Evolutionary conservation across 2,888 invertebrate genomes (phyloP).

Genomic region (Lasioglossum lativentre): DNA sequence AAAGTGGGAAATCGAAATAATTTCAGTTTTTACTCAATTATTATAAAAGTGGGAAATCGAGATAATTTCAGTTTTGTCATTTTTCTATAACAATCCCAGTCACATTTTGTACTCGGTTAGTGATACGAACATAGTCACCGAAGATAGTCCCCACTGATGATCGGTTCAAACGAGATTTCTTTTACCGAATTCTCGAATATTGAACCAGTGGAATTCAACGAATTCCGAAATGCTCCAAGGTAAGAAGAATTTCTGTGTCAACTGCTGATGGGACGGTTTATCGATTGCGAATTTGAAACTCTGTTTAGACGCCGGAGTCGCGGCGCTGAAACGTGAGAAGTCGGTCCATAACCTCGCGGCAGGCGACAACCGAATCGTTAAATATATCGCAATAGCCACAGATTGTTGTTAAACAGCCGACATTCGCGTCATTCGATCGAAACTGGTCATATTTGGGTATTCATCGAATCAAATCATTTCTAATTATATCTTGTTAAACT

Average conservation of each 20-base stretch:
- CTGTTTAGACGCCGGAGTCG: conserved; percentile 70
- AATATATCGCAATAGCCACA: conserved; percentile 42
- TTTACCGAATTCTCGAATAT: not conserved
- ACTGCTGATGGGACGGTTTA: conserved; percentile 56
- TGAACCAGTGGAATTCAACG: not conserved
- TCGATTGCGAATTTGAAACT: conserved; percentile 72
- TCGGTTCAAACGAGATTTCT: not conserved
- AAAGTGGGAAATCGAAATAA: no score
- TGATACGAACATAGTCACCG: not conserved
- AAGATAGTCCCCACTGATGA: not conserved
- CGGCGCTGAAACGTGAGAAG: conserved; percentile 66
- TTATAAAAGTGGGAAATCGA: no score
- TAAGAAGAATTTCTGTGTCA: not conserved
- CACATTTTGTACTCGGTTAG: not conserved
- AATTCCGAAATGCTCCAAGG: not conserved
- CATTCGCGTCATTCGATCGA: not conserved
- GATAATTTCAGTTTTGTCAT: no score
- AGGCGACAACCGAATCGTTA: conserved; percentile 66
- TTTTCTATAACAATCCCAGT: not conserved
- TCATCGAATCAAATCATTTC: no score
- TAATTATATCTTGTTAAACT: no score
- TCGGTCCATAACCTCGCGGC: conserved; percentile 43
- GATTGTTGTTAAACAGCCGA: conserved; percentile 36
- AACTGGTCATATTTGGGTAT: not conserved
- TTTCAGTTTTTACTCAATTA: no score